A percentile compares a stretch with the other conserved stretches of the same genome.
These are phyloP conservation scores for Cabera pusaria DNA, from an alignment of 2,888 invertebrate genomes.

Conservation along the genomic window DNA sequence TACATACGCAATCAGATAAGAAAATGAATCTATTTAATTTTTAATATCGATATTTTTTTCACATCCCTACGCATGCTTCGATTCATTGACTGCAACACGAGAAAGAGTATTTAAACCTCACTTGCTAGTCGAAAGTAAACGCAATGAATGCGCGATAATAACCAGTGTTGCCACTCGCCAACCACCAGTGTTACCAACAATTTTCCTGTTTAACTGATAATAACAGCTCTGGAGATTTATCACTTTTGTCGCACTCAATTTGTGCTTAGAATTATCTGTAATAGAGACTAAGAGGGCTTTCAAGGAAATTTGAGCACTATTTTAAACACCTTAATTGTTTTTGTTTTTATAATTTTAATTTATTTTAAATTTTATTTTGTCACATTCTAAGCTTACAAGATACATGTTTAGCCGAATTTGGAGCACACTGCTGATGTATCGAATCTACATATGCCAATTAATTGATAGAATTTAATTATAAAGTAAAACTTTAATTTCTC, in stretches of 20 bases:
- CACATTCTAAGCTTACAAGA: too few relatives aligned
- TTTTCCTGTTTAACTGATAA: slow-evolving; percentile 33
- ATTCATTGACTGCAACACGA: slow-evolving; percentile 9
- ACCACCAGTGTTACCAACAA: slow-evolving; percentile 14
- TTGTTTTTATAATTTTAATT: too few relatives aligned
- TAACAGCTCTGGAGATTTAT: slow-evolving; percentile 26
- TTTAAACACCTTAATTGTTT: too few relatives aligned
- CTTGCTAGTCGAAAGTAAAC: slow-evolving; percentile 22
- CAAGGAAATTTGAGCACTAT: too few relatives aligned
- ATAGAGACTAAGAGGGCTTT: slow-evolving; percentile 1
- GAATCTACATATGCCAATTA: too few relatives aligned
- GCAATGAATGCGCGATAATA: slow-evolving; percentile 22
- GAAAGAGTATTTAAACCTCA: slow-evolving; percentile 15
- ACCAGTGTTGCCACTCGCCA: slow-evolving; percentile 20
- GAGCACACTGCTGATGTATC: too few relatives aligned
- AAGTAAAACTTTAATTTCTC: slow-evolving; percentile 1
- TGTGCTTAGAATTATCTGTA: slow-evolving; percentile 12
- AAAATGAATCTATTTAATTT: too few relatives aligned
- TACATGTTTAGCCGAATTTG: too few relatives aligned
- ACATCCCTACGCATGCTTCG: slow-evolving; percentile 9
- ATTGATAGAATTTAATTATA: slow-evolving; percentile 3
- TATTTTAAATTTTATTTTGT: too few relatives aligned
- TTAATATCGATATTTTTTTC: too few relatives aligned
- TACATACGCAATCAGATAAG: too few relatives aligned
- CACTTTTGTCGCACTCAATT: slow-evolving; percentile 27